Evolutionary conservation across 1,140 invertebrate species (phyloP).

Genomic region (Steinernema feltiae): DNA sequence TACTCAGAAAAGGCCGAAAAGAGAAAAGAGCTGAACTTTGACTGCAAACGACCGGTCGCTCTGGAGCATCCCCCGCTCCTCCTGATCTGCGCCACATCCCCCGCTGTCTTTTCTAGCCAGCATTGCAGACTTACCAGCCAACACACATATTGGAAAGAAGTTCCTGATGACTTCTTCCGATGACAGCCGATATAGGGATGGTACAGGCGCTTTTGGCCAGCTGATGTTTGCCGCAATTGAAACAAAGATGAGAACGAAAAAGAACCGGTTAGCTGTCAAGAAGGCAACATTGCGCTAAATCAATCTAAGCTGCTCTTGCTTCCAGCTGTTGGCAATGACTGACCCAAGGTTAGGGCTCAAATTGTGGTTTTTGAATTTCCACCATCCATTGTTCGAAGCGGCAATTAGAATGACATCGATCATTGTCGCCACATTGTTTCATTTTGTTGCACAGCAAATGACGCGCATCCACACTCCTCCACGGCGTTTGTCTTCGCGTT

Average conservation of each 20-base stretch:
- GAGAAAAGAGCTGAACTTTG: too few species aligned
- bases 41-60: too few species aligned
- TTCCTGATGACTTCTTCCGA: too few species aligned
- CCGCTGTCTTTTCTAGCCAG: too few species aligned
- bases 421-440: slow-evolving; percentile 11
- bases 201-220: too few species aligned
- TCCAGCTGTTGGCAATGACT: not conserved
- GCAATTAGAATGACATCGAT: slow-evolving; percentile 6
- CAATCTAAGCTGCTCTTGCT: too few species aligned
- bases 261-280: not conserved
- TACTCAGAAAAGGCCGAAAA: too few species aligned
- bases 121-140: too few species aligned
- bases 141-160: too few species aligned
- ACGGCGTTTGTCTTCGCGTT: not conserved
- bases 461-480: not conserved
- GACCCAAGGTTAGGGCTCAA: not conserved
- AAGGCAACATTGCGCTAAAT: not conserved
- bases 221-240: not conserved
- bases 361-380: slow-evolving; percentile 9
- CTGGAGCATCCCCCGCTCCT: too few species aligned
- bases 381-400: not conserved
- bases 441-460: slow-evolving; percentile 12
- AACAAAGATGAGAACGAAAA: not conserved
- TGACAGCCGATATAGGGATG: too few species aligned
- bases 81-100: too few species aligned